Conservation (phyloP, 2,797 vertebrate species). For the Pyrocephalus nanus region DNA sequence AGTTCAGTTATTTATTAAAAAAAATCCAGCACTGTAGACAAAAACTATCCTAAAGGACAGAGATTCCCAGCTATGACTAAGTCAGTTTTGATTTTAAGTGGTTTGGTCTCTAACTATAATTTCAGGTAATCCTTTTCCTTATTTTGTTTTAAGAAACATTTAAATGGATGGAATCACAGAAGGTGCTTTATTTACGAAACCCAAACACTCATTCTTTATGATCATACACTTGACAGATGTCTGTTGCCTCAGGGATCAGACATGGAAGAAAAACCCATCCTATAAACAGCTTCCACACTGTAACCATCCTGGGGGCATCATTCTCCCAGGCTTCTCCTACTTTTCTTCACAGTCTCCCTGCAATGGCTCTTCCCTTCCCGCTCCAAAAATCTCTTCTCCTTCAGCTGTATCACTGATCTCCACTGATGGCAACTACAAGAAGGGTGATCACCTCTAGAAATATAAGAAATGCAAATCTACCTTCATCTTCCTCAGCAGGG, state of each 20-base stretch:
- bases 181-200: background rate
- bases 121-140: background rate
- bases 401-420: background rate
- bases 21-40: background rate
- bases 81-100: background rate
- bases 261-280: background rate
- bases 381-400: background rate
- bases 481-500: background rate
- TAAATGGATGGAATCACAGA: background rate
- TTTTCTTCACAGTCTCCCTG: background rate
- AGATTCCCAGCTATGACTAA: background rate
- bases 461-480: background rate
- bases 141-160: background rate
- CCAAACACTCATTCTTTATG: background rate
- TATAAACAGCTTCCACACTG: background rate
- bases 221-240: background rate
- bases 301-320: background rate
- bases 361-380: background rate
- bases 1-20: background rate
- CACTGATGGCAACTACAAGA: background rate
- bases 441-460: background rate
- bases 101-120: background rate
- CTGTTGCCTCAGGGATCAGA: background rate
- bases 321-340: background rate
- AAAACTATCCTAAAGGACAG: background rate